Percentiles rank a stretch among this genome's conserved stretches.
These are phyloP conservation scores for Cyphomyrus plagiostoma DNA, from an alignment of 2,113 vertebrate species.

Conservation along the genomic window DNA sequence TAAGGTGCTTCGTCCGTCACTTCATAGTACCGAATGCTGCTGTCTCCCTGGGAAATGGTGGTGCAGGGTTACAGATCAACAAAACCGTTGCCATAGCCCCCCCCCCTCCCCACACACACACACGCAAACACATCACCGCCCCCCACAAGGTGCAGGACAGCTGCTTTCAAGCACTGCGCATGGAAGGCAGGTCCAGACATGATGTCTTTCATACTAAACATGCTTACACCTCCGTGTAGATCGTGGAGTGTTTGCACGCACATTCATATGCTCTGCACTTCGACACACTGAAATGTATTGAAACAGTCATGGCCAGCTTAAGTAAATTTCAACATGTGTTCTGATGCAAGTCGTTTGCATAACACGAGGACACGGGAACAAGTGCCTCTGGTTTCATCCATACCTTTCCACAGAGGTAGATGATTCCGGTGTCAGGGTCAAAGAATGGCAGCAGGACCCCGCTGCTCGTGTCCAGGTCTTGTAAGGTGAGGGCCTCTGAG, in stretches of 20 bases:
- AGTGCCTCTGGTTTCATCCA: background rate
- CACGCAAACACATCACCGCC: background rate
- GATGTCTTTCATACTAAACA: background rate
- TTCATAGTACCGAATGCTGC: conserved; percentile 87
- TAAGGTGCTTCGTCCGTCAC: conserved; percentile 79
- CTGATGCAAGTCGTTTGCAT: background rate
- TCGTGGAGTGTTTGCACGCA: background rate
- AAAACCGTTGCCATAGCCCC: background rate
- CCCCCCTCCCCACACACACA: background rate
- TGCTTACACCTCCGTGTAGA: background rate
- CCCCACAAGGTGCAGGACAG: background rate
- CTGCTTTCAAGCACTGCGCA: background rate
- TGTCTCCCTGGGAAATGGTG: conserved; percentile 68
- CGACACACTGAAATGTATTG: background rate
- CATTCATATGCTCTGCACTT: background rate
- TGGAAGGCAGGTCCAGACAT: background rate
- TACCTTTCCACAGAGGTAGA: conserved; percentile 87
- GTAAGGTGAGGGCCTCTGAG: conserved; percentile 67
- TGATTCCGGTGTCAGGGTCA: conserved; percentile 76
- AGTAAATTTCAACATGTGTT: background rate
- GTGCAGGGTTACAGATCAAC: background rate
- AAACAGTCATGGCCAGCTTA: background rate
- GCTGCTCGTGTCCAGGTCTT: conserved; percentile 84
- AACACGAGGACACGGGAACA: background rate
- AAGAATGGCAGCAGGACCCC: conserved; percentile 82